phyloP scores from a whole-genome alignment of 2,797 vertebrate genomes.

The Tapirus indicus region DNA sequence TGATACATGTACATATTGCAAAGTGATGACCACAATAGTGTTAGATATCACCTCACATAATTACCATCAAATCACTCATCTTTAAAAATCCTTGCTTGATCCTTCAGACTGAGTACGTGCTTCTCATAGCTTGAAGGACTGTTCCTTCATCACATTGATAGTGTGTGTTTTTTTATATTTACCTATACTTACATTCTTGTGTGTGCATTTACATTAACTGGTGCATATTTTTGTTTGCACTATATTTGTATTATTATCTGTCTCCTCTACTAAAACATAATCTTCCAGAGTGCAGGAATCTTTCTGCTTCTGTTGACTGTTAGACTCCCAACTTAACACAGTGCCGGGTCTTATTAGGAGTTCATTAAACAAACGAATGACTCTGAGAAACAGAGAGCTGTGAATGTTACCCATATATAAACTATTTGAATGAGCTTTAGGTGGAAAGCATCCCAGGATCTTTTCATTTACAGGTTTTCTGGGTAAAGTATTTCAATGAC shows the following conservation, averaged over 20 bases:
- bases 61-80: not conserved
- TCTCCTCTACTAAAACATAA: not conserved
- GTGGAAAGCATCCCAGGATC: not conserved
- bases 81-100: not conserved
- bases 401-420: not conserved
- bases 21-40: not conserved
- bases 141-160: not conserved
- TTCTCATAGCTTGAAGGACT: not conserved
- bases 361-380: not conserved
- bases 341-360: not conserved
- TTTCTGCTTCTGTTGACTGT: not conserved
- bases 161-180: not conserved
- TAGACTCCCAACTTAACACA: not conserved
- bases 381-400: not conserved
- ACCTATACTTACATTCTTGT: not conserved
- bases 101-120: not conserved
- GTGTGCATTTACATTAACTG: not conserved
- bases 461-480: not conserved
- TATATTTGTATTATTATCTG: not conserved
- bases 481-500: not conserved
- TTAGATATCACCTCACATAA: not conserved
- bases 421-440: not conserved
- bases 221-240: not conserved
- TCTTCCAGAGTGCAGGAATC: not conserved
- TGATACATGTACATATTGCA: not conserved